Base-by-base conservation (phyloP, 2,113 vertebrate species). In the Hepsetus odoe region DNA sequence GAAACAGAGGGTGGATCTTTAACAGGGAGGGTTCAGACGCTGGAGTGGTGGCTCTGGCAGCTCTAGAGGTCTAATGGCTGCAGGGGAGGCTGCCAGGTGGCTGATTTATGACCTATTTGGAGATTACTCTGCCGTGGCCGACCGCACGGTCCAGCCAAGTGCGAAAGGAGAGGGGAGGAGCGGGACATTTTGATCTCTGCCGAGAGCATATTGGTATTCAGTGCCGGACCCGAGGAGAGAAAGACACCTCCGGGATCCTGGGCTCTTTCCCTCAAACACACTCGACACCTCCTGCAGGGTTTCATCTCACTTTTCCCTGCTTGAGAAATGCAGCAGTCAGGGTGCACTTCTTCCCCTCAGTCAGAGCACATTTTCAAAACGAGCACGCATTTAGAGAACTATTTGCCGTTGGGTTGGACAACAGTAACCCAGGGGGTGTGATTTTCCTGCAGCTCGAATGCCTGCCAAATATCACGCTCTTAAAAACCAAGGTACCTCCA, bases 171-270 rank as follows among this genome's bases (percentile, higher is more conserved):
- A 46, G 32, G n/a, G 71, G 61, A 49, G 51, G 72, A 55, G 32
- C 44, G 18, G 58, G 73, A 55, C 5, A 59, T 82, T 88, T 88
- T 86, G 81, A 90, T 89, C 74, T 87, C 74, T 74, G 76, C 82
- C 72, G 72, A 66, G 80, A 20, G 38, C 72, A 76, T n/a, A n/a
- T 87, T 88, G 81, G 77, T 88, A 86, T 88, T 88, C 87, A 87
- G 76, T 66, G 67, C 80, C 40, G 77, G 46, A 68, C 53, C 74
- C 72, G 74, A 79, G 76, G 71, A 79, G 46, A 55, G 20, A 59
- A 44, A 51, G 24, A 13, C 72, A 68, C 61, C 71, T 71, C 18
- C 14, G 22, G 68, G 46, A 71, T 38, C 13, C 65, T 24, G 28
- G 9, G 9, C 49, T 74, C 33, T 32, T 11, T 33, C 12, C 10